Conservation (phyloP, 2,888 invertebrate genomes). For the Diloba caeruleocephala region DNA sequence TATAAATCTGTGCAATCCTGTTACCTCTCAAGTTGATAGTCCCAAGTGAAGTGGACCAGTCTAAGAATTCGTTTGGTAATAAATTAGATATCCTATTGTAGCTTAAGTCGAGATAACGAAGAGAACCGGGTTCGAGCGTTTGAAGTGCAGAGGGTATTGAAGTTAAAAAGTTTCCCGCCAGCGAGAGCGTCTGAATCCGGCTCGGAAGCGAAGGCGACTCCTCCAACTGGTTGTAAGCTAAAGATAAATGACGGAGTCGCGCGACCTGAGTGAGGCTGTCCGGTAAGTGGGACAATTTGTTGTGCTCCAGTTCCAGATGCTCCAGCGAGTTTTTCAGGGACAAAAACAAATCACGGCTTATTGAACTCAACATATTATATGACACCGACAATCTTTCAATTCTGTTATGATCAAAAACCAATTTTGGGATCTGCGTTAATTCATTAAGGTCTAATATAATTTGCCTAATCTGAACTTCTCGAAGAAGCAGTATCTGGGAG, state of each 20-base stretch:
- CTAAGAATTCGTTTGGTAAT: constrained; percentile 92
- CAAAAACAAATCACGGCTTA: constrained; percentile 92
- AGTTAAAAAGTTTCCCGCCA: constrained; percentile 94
- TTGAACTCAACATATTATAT: constrained; percentile 92
- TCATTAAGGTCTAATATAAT: constrained; percentile 95
- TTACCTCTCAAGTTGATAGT: constrained; percentile 95
- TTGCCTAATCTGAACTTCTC: constrained; percentile 93
- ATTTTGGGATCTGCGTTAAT: constrained; percentile 90
- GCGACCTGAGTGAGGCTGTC: constrained; percentile 91
- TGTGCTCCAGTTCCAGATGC: constrained; percentile 95
- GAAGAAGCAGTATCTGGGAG: constrained; percentile 91
- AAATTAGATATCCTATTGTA: constrained; percentile 95
- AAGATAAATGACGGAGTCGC: constrained; percentile 93
- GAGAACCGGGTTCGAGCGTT: constrained; percentile 92
- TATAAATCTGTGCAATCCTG: constrained; percentile 92
- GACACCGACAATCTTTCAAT: constrained; percentile 94
- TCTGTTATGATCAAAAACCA: constrained; percentile 91
- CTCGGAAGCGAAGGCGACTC: constrained; percentile 90
- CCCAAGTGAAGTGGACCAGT: constrained; percentile 94
- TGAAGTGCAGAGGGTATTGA: constrained; percentile 92
- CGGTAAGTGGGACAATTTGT: constrained; percentile 92
- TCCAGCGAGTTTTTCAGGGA: constrained; percentile 93
- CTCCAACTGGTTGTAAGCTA: constrained; percentile 92
- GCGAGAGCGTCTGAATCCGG: constrained; percentile 93
- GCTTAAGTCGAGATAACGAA: constrained; percentile 94